These are phyloP conservation scores for Gambusia affinis DNA, from an alignment of 2,113 vertebrate species.

Conservation along the genomic window DNA sequence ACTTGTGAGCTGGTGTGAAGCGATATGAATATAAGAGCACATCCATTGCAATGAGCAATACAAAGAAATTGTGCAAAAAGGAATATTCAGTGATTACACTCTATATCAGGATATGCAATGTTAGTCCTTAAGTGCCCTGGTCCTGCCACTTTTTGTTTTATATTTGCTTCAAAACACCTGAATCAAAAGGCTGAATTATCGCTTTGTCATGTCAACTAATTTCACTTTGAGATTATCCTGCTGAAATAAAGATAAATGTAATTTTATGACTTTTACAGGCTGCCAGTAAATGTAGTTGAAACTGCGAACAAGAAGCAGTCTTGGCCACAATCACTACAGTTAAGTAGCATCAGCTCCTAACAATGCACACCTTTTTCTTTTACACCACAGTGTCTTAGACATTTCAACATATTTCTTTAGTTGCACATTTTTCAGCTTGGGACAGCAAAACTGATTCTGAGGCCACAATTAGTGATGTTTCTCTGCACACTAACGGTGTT, in stretches of 20 bases:
- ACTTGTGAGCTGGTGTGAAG: neutral
- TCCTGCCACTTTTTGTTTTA: too few species aligned
- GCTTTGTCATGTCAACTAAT: neutral
- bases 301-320: neutral
- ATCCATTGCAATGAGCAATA: neutral
- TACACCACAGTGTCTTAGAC: too few species aligned
- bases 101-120: too few species aligned
- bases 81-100: neutral
- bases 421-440: neutral
- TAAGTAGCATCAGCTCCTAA: neutral
- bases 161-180: too few species aligned
- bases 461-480: neutral
- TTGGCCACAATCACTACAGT: neutral
- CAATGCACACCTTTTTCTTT: too few species aligned
- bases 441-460: neutral
- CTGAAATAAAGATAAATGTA: neutral
- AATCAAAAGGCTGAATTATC: too few species aligned
- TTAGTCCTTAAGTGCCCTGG: too few species aligned
- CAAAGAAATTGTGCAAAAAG: neutral
- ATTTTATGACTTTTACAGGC: neutral
- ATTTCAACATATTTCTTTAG: too few species aligned
- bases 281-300: neutral
- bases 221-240: neutral
- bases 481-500: neutral
- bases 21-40: neutral